Evolutionary conservation across 2,797 vertebrate genomes (phyloP), one percentile per base, ranked within the genome.

Genomic region (Myioborus miniatus): DNA sequence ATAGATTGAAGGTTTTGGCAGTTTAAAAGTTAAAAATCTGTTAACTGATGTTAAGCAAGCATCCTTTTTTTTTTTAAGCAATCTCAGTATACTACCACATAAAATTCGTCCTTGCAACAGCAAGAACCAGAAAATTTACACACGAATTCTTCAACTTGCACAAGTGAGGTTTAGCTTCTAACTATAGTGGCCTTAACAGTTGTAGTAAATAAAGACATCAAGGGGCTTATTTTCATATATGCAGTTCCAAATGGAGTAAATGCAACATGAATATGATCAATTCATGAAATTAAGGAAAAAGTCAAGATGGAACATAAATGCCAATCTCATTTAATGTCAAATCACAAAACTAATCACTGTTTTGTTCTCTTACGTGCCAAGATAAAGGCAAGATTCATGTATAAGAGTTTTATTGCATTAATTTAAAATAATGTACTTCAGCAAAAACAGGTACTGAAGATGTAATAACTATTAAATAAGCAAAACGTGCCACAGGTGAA

Each of bases 21-120:
- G 97, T 97, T 98, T 96, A 96, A 96, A 97, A 97, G 94, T 93
- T 94, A 95, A 96, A 97, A 98, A 98, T 97, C 97, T 97, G 96
- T 97, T 97, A 98, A 98, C 97, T 97, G 98, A 93, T 93, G 97
- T 98, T 97, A 98, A 93, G 98, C 98, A 98, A 98, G 96, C 95
- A 97, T 97, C 97, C 96, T 97, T 97, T 97, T 56, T 55, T 55
- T 59, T 76, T 97, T 98, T 97, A 96, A 97, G 98, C 97, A 98
- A 98, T 98, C 97, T 98, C 97, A 90, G 96, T 93, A 89, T 32
- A 93, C 62, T 84, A 87, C 87, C 96, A 93, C 8, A 8, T 63
- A 93, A 91, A 96, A 94, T 92, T 86, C 34, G 47, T 96, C 83
- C 69, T 92, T 16, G 43, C 82, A 97, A 96, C 50, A 91, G 95